Evolutionary conservation across 2,113 vertebrate species (phyloP).

Genomic region (Psittacus erithacus): DNA sequence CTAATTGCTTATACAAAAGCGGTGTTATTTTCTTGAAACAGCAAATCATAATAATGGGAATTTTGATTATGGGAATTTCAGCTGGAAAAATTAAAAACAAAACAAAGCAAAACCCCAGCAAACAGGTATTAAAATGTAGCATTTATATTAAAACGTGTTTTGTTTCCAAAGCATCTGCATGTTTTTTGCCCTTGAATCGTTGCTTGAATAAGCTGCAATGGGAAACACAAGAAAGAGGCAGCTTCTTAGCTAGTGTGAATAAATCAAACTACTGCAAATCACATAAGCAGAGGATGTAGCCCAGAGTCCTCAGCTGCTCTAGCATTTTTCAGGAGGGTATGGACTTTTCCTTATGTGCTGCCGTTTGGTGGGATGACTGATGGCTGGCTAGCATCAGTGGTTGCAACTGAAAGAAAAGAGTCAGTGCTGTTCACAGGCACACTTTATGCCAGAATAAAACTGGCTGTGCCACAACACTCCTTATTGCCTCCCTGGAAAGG

Average conservation of each 20-base stretch:
- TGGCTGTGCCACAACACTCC: background rate
- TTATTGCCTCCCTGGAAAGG: background rate
- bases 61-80: background rate
- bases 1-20: background rate
- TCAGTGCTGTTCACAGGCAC: background rate
- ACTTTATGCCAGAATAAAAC: background rate
- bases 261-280: background rate
- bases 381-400: background rate
- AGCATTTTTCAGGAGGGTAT: background rate
- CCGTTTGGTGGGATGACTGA: background rate
- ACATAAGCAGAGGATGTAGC: background rate
- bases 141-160: background rate
- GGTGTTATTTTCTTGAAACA: background rate
- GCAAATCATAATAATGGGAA: background rate
- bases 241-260: background rate
- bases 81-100: background rate
- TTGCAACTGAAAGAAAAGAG: background rate
- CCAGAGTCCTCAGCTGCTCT: background rate
- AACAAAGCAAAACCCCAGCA: background rate
- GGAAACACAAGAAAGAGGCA: background rate
- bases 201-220: slow-evolving; percentile 1
- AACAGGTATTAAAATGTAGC: background rate
- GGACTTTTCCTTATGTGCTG: background rate
- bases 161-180: background rate
- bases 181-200: background rate